These are phyloP conservation scores for Crypturellus undulatus DNA, from an alignment of 2,113 vertebrate species.

Conservation along the genomic window DNA sequence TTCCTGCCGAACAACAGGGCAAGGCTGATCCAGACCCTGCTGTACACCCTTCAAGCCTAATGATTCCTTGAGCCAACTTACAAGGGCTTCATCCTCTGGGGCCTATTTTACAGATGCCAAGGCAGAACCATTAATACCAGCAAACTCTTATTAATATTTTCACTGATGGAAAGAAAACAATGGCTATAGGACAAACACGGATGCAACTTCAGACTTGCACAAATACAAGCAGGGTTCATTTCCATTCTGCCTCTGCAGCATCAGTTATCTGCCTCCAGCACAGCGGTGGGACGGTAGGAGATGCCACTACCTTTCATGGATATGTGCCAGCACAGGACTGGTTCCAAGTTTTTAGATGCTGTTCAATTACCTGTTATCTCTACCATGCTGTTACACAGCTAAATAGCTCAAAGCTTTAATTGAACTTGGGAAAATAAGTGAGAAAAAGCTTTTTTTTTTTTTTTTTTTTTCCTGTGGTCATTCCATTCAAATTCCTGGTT, in stretches of 20 bases:
- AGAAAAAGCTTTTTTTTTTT: background rate
- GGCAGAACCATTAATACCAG: background rate
- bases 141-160: background rate
- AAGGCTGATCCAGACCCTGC: rapidly evolving
- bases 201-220: too few species aligned
- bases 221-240: background rate
- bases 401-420: background rate
- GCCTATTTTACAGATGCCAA: background rate
- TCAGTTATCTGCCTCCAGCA: background rate
- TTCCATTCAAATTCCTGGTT: background rate
- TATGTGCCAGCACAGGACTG: background rate
- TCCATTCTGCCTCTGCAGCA: background rate
- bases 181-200: background rate
- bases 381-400: background rate
- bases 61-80: background rate
- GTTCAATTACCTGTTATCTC: background rate
- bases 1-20: background rate
- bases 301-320: rapidly evolving
- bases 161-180: rapidly evolving
- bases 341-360: rapidly evolving
- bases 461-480: background rate
- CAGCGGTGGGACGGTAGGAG: rapidly evolving
- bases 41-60: background rate
- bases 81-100: background rate
- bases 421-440: background rate